A percentile compares a stretch with the other conserved stretches of the same genome.
These are phyloP conservation scores for Encarsia formosa DNA, from an alignment of 2,888 invertebrate species.

Conservation along the genomic window DNA sequence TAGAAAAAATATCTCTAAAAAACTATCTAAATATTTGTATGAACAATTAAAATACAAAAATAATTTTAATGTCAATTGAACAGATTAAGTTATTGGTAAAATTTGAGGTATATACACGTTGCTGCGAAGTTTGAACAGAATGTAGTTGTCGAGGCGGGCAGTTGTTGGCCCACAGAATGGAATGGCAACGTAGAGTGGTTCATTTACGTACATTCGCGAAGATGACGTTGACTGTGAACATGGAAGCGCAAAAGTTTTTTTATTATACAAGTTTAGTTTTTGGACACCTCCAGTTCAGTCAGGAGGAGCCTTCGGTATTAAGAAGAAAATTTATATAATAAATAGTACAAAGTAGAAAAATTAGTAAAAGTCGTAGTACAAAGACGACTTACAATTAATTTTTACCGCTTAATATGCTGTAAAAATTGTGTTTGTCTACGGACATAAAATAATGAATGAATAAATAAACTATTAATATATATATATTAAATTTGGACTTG, in stretches of 20 bases:
- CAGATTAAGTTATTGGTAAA: constrained; percentile 21
- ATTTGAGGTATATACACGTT: constrained; percentile 43
- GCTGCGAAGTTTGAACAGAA: constrained; percentile 50
- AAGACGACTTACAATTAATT: neutral
- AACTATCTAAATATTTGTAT: neutral
- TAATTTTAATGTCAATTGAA: no score
- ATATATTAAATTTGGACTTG: constrained; percentile 21
- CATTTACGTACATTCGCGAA: constrained; percentile 50
- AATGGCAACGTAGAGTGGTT: constrained; percentile 49
- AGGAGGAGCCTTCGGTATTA: no score
- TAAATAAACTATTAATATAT: no score
- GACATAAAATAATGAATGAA: no score
- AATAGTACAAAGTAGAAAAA: neutral
- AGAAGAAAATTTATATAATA: neutral
- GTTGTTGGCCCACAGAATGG: constrained; percentile 47
- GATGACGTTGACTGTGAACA: constrained; percentile 52
- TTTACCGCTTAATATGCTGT: no score
- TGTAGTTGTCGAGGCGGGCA: constrained; percentile 48
- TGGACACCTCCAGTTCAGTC: no score
- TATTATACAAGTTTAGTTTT: constrained; percentile 29
- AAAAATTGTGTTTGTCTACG: no score
- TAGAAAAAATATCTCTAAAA: neutral
- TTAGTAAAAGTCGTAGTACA: neutral
- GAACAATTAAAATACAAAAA: constrained; percentile 21
- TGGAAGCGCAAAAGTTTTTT: constrained; percentile 48